Evolutionary conservation across 2,113 vertebrate species (phyloP), one percentile per base, ranked within the genome.

Genomic region (Centrocercus urophasianus): DNA sequence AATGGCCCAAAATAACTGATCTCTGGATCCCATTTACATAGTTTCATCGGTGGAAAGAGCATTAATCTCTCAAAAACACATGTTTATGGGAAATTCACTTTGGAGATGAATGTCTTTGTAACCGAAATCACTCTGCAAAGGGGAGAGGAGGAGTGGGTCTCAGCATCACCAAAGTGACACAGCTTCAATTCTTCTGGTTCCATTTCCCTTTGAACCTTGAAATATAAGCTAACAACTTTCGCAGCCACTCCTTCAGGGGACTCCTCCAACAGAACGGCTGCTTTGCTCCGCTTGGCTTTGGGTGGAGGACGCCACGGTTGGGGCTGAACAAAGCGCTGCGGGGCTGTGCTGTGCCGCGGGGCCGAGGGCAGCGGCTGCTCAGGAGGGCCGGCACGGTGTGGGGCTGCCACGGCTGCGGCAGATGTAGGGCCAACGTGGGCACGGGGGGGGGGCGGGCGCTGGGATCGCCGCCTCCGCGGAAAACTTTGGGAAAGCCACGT

Each of bases 21-120:
- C 95, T 93, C 88, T 61, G 85, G 56, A 83, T 89, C 93, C 85
- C 73, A 76, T 86, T 93, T 59, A 75, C 72, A 72, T 48, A 59
- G 73, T 86, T 96, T 95, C 94, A 94, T 96, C 90, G 67, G 96
- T 90, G 83, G 88, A 90, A 93, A 93, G 95, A 27, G 72, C 12
- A 96, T 95, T 93, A 95, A 95, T 96, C 90, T 95, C 86, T 77
- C 85, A 70, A 93, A 96, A 95, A 80, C 94, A 87, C 87, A 77
- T 70, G 57, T 83, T 89, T 89, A 77, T 89, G 93, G 93, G 91
- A 74, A 89, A 91, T 89, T 96, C 93, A 59, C 67, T 75, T 81
- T 91, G 95, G 92, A 89, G 72, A 76, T 48, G 30, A 40, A 10
- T 50, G 88, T 80, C 36, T 95, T 90, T 86, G 86, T 52, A 86